Percentiles rank a stretch among this genome's conserved stretches.
These are phyloP conservation scores for Dermolepida albohirtum DNA, from an alignment of 2,888 invertebrate genomes.

Conservation along the genomic window DNA sequence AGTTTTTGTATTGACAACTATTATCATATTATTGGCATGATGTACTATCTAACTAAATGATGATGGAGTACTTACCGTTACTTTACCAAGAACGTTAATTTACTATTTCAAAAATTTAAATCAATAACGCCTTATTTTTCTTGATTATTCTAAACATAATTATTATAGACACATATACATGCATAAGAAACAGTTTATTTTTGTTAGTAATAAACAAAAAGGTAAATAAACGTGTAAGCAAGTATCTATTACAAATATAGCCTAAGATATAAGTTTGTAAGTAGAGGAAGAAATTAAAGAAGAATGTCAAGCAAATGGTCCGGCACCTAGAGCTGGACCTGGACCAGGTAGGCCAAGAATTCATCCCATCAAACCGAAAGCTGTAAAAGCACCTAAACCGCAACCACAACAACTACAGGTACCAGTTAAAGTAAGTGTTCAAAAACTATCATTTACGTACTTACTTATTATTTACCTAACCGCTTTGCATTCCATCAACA, in stretches of 20 bases:
- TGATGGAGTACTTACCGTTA: no score
- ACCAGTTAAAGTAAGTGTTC: slow-evolving; percentile 49
- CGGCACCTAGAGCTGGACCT: slow-evolving; percentile 51
- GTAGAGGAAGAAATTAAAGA: slow-evolving; percentile 56
- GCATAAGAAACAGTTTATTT: neutral
- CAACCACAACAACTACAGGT: slow-evolving; percentile 40
- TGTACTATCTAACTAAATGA: no score
- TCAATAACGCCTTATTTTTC: no score
- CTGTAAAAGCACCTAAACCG: slow-evolving; percentile 56
- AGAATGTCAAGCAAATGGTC: slow-evolving; percentile 48
- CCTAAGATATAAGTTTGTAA: slow-evolving; percentile 55
- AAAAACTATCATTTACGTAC: neutral
- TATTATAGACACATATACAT: no score
- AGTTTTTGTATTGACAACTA: no score
- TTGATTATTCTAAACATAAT: no score
- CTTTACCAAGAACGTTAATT: no score
- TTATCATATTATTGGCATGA: no score
- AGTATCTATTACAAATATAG: slow-evolving; percentile 18
- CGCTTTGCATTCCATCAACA: slow-evolving; percentile 34
- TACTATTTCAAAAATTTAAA: no score
- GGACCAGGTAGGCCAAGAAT: slow-evolving; percentile 62
- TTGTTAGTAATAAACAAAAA: slow-evolving; percentile 3
- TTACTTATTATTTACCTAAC: neutral
- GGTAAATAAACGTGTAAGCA: neutral
- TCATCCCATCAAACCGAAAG: slow-evolving; percentile 61